Base-by-base conservation (phyloP, 2,113 vertebrate genomes). In the Alethe castanea region DNA sequence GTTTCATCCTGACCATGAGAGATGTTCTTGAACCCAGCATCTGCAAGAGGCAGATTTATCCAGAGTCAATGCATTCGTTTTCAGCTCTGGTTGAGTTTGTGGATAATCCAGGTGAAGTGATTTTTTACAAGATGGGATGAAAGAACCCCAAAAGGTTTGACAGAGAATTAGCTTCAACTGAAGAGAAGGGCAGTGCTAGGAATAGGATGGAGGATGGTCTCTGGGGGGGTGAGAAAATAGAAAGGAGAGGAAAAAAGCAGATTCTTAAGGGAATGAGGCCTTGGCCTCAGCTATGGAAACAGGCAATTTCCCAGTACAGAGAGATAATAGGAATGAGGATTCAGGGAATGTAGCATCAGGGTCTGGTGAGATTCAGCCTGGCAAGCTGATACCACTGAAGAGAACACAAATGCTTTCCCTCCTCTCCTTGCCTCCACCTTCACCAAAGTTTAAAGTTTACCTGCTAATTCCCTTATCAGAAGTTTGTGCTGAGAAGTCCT, bases 391-490 rank as follows among this genome's bases (percentile, higher is more conserved):
- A 33, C 76, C 36, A 81, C 40, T 0, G 7, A 48, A 36, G 65
- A 62, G 48, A 86, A 65, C 65, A 42, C 48, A 64, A 83, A 73
- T 5, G 6, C 29, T 69, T 60, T 52, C 35, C 67, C 56, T 83
- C 45, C 54, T 50, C 81, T 91, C 53, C 45, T 81, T 1, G 0
- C 8, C 70, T 60, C 69, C 20, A 28, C 38, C 65, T 47, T 36
- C 47, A 64, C 62, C 74, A 57, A 84, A 86, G 88, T 89, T 92
- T 93, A 81, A 94, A 94, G n/a, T 85, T 94, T 97, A 60, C 95
- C 96, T 96, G 86, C 91, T 95, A 95, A 97, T 96, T 97, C 90
- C 69, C 92, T 85, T 92, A 78, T 94, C 94, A 78, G 71, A 87
- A 96, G 14, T 82, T 74, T 86, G 48, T 71, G 86, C 90, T 94